Conservation (phyloP, 2,888 invertebrate species). For the Catocala nupta region DNA sequence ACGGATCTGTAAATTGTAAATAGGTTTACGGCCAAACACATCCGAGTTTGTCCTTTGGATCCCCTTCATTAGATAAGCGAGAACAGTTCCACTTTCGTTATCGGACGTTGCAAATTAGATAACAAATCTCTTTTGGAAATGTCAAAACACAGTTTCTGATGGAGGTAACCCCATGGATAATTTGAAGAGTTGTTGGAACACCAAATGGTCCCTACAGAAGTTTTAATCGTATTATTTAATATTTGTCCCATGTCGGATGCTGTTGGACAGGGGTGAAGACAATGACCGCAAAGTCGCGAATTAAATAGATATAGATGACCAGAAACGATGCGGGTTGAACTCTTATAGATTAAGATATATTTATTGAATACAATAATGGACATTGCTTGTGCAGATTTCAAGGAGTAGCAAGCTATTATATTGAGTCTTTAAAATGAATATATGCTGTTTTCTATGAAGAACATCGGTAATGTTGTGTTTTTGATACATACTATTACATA, state of each 20-base stretch:
- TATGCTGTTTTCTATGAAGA: no score
- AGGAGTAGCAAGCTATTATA: no score
- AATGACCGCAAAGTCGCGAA: no score
- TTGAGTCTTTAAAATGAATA: no score
- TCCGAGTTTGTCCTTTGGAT: neutral
- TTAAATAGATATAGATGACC: no score
- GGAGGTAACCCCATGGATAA: neutral
- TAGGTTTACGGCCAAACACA: neutral
- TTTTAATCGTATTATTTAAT: constrained; percentile 1
- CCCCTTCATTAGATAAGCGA: constrained; percentile 4
- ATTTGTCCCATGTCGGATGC: neutral
- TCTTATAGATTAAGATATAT: no score
- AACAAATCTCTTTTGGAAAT: constrained; percentile 1
- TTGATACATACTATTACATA: no score
- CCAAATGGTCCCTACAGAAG: neutral
- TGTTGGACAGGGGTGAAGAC: neutral
- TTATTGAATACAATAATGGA: no score
- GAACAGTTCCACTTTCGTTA: neutral
- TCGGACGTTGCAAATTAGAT: constrained; percentile 4
- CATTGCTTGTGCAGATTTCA: no score
- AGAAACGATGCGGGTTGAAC: no score
- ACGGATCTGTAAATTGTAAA: neutral
- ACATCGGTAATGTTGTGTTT: no score
- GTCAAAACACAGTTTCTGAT: neutral
- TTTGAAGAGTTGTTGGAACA: neutral